Conservation (phyloP, 2,113 vertebrate genomes). For the Brachyhypopomus gauderio region DNA sequence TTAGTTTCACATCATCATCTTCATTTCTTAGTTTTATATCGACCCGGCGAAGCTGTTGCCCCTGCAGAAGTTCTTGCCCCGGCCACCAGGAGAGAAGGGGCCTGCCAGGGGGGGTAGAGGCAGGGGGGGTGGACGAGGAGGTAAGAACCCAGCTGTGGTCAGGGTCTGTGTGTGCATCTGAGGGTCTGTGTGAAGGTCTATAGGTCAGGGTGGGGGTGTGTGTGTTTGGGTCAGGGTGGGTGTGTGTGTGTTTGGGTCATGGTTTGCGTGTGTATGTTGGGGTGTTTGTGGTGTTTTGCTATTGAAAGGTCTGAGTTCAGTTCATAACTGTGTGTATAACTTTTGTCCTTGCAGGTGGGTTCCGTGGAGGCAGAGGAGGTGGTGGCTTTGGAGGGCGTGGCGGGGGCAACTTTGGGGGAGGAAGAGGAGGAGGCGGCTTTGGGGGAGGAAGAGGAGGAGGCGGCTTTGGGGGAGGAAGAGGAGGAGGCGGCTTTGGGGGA, state of each 20-base stretch:
- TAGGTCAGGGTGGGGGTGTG: too few species aligned
- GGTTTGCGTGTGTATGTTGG: too few species aligned
- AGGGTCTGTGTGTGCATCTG: too few species aligned
- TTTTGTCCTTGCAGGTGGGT: slow-evolving; percentile 67
- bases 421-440: slow-evolving; percentile 62
- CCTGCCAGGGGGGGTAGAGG: slow-evolving; percentile 85
- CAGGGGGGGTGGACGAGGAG: slow-evolving; percentile 80
- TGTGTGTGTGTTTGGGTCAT: too few species aligned
- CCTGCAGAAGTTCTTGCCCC: slow-evolving; percentile 92
- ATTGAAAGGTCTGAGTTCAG: too few species aligned
- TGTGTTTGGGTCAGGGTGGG: too few species aligned
- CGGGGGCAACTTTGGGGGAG: slow-evolving; percentile 52
- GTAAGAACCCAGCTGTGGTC: slow-evolving; percentile 44
- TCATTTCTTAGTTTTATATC: slow-evolving; percentile 86
- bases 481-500: slow-evolving; percentile 76
- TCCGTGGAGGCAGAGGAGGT: slow-evolving; percentile 71
- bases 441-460: slow-evolving; percentile 79
- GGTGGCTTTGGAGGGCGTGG: slow-evolving; percentile 74
- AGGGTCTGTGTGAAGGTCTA: too few species aligned
- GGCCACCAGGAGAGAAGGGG: slow-evolving; percentile 92
- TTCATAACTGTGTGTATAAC: background rate
- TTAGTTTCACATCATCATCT: background rate
- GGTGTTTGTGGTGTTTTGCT: too few species aligned
- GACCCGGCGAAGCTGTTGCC: slow-evolving; percentile 94
- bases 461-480: slow-evolving; percentile 77